Base-by-base conservation (phyloP, 2,113 vertebrate species). In the Pelusios castaneus region DNA sequence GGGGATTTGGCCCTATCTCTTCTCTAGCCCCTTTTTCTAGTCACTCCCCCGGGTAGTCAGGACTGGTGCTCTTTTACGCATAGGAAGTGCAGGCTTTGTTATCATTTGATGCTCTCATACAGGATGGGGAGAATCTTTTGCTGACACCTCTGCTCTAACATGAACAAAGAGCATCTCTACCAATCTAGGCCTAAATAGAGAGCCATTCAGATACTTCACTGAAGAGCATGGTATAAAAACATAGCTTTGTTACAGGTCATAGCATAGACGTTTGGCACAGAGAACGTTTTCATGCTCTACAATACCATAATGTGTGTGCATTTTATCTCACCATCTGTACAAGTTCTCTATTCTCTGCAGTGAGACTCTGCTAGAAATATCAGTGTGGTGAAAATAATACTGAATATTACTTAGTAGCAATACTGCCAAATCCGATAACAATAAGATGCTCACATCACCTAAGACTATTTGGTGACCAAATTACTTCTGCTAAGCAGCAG, bases 381-480 rank as follows among this genome's bases (percentile, higher is more conserved):
- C 25, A 81, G 78, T 81, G 90, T 34, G 54, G 87, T 85, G 60
- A 81, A 88, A 88, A 80, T 73, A 83, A 94, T 27, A 63, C 54
- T 89, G 85, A 90, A 85, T 81, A 91, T 84, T 84, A 93, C 55
- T 93, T 84, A 45, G 27, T n/a, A 90, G 81, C 25, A 87, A 60
- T 16, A 52, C 5, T 77, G 92, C 81, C 84, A 94, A 93, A 24
- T 4, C 38, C 84, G 75, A 77, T 88, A 47, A 63, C 54, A 55
- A 9, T 79, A 55, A 47, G 55, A 85, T 1, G 47, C 58, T 96
- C 91, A 51, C 85, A 83, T 95, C 78, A 91, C 63, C 58, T 10
- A 89, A 6, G 60, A 87, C n/a, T 88, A 38, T 67, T 80, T 51
- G 67, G 49, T 80, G 90, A 77, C 3, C 70, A 70, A 92, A 93